Evolutionary conservation across 2,113 vertebrate genomes (phyloP).

Genomic region (Catharus minimus): DNA sequence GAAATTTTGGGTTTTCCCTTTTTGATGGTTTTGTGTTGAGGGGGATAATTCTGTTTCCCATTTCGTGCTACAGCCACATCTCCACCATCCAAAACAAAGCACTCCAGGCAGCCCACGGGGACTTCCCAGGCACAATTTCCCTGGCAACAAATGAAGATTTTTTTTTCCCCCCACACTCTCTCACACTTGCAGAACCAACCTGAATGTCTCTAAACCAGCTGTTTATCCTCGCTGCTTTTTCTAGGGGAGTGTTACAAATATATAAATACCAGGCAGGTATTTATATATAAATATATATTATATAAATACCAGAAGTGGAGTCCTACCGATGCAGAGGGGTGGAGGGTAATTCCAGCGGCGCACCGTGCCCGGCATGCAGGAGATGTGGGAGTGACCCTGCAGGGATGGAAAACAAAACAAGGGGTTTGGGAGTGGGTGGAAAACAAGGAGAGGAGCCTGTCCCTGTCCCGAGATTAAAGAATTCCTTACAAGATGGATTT

Average conservation of each 20-base stretch:
- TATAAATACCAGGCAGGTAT: accelerated
- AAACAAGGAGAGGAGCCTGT: background rate
- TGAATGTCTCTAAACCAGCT: background rate
- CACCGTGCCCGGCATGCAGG: slow-evolving; percentile 97
- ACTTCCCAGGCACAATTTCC: background rate
- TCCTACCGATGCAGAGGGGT: slow-evolving; percentile 94
- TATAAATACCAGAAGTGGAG: too few relatives aligned
- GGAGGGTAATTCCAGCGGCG: slow-evolving; percentile 97
- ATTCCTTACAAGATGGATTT: background rate
- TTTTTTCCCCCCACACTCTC: background rate
- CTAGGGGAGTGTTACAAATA: accelerated
- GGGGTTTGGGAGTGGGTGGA: accelerated
- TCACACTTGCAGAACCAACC: background rate
- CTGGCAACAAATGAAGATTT: background rate
- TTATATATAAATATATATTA: too few relatives aligned
- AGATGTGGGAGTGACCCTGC: slow-evolving; percentile 96
- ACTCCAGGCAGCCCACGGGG: background rate
- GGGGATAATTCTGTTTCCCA: background rate
- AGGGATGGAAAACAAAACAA: background rate
- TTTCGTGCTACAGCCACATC: background rate
- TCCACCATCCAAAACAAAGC: background rate
- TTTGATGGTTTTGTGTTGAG: background rate
- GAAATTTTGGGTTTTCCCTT: background rate
- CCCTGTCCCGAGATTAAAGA: background rate
- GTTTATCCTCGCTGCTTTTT: accelerated